phyloP scores from a whole-genome alignment of 2,113 vertebrate genomes.

The Enhydra lutris region DNA sequence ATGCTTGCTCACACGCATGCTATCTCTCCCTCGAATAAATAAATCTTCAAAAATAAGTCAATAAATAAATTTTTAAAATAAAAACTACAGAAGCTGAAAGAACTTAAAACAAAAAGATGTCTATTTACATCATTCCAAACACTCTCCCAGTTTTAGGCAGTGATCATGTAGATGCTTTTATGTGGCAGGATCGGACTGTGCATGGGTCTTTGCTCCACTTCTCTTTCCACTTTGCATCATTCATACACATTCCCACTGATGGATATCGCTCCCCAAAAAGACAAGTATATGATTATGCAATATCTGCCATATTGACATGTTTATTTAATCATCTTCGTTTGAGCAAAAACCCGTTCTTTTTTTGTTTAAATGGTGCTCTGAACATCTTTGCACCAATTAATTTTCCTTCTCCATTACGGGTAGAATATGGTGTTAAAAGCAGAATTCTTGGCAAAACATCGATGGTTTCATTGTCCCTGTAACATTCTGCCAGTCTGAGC shows the following conservation, averaged over 20 bases:
- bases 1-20: background rate
- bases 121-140: background rate
- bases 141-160: background rate
- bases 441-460: slow-evolving; percentile 9
- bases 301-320: background rate
- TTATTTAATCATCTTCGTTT: background rate
- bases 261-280: background rate
- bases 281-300: background rate
- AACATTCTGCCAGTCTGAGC: background rate
- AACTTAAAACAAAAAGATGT: background rate
- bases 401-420: background rate
- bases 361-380: background rate
- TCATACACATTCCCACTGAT: background rate
- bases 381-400: background rate
- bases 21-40: background rate
- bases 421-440: background rate
- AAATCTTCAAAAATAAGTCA: background rate
- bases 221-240: background rate
- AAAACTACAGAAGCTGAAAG: background rate
- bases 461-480: background rate
- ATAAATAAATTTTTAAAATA: background rate
- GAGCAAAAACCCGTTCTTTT: background rate
- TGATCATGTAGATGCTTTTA: background rate
- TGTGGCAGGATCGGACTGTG: background rate
- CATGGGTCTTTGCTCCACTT: background rate